Conservation (phyloP, 2,797 vertebrate genomes). For the Stomatorhinus walkeri region DNA sequence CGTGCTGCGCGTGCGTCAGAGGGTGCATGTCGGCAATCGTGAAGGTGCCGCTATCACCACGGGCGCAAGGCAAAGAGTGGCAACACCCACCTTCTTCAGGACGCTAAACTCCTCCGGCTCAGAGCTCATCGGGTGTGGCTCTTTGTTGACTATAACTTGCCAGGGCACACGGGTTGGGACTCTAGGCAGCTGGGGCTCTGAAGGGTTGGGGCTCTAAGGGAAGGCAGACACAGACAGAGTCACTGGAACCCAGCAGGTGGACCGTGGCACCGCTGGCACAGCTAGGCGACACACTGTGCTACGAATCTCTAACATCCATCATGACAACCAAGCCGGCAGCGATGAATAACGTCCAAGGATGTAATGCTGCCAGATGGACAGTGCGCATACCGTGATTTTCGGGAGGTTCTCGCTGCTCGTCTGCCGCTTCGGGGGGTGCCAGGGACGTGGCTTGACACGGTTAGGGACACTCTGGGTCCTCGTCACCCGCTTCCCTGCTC, state of each 20-base stretch:
- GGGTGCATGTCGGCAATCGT: neutral
- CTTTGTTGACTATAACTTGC: constrained; percentile 47
- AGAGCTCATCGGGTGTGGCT: constrained; percentile 42
- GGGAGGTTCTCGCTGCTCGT: constrained; percentile 50
- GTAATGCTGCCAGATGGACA: neutral
- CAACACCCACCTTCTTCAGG: constrained; percentile 53
- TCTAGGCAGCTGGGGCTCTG: too few species aligned
- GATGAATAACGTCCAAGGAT: neutral
- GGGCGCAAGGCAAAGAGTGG: neutral
- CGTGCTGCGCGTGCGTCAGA: constrained; percentile 44
- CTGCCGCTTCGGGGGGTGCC: constrained; percentile 47
- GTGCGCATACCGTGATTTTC: neutral
- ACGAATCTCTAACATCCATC: neutral
- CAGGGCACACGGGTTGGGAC: constrained; percentile 54
- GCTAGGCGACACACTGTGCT: neutral
- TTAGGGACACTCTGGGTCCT: constrained; percentile 82
- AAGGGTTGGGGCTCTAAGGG: constrained; percentile 31
- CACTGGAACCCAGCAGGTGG: neutral
- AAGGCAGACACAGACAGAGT: neutral
- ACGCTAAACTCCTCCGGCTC: constrained; percentile 48
- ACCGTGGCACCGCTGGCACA: neutral
- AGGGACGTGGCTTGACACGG: constrained; percentile 44
- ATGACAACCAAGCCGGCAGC: neutral
- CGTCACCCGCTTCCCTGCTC: constrained; percentile 56
- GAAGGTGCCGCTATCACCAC: too few species aligned